Base-by-base conservation (phyloP, 2,113 vertebrate species). In the Holacanthus passer region DNA sequence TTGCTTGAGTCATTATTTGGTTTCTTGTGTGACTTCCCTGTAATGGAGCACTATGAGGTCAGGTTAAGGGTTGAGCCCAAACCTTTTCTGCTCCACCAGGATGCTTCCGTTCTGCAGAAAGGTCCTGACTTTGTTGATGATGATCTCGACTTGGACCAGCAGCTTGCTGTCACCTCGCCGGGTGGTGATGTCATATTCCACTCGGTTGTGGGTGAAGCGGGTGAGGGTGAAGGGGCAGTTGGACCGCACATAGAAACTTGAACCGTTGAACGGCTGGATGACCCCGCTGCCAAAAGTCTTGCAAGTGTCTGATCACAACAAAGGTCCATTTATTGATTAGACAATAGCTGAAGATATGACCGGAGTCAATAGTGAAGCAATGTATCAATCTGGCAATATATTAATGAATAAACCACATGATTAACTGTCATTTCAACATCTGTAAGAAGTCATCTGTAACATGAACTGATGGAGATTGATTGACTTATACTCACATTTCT, bases 281-380 rank as follows among this genome's bases (percentile, higher is more conserved):
- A 94, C 78, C 0, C 95, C 95, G 11, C 94, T 95, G 83, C 94
- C 92, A 0, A 88, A 94, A 0, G 91, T 95, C 77, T 58, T 94
- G 78, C 95, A 95, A 14, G 81, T 90, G 77, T 90, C 94, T 95
- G 82, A 48, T 56, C 29, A 24, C 41, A 82, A 53, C 12, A 9
- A 67, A 35, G 4, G 17, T 56, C 14, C 31, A 1, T 8, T 35
- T 7, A 48, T 12, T 31, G 8, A 74, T 52, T 62, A 19, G 20
- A 12, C 5, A 35, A 47, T 53, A 9, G 29, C 17, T 59, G 9
- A 31, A 12, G 19, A 50, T 12, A 32, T 31, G 43, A 13, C 13
- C n/a, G 11, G 35, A 50, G 2, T 45, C 6, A 43, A 17, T n/a
- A 22, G 35, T 16, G 4, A 48, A 39, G 8, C 12, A 43, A 50